A percentile compares a stretch with the other conserved stretches of the same genome.
Evolutionary conservation across 53 echinoderm and acorn worm species (phyloP).

Genomic region (Arbacia lixula): DNA sequence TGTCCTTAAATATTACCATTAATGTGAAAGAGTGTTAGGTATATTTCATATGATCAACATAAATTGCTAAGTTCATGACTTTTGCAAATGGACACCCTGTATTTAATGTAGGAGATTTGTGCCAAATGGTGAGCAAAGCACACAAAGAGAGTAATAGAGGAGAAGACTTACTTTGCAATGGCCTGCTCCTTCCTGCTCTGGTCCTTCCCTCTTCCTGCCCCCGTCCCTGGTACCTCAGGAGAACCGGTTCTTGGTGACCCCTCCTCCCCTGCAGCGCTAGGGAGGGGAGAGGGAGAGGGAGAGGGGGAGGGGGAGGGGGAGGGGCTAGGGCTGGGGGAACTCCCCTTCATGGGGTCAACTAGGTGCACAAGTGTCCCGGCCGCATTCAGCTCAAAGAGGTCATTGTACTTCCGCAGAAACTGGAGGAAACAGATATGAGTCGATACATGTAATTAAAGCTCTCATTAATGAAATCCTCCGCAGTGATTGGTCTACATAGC

Average conservation of each 20-base stretch:
- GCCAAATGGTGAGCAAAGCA: too few relatives aligned
- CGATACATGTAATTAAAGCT: too few relatives aligned
- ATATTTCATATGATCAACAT: too few relatives aligned
- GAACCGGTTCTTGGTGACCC: background rate
- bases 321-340: background rate
- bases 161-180: constrained; percentile 37
- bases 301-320: background rate
- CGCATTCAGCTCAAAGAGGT: constrained; percentile 70
- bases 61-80: too few relatives aligned
- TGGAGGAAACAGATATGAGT: constrained; percentile 19
- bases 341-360: constrained; percentile 55
- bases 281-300: too few relatives aligned
- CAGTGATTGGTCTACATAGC: too few relatives aligned
- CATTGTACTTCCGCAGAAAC: constrained; percentile 79
- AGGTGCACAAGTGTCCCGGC: constrained; percentile 66
- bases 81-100: too few relatives aligned
- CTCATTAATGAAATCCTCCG: too few relatives aligned
- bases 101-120: too few relatives aligned
- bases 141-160: too few relatives aligned
- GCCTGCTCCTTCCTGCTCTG: constrained; percentile 31
- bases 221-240: background rate
- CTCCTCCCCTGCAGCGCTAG: background rate
- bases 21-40: too few relatives aligned
- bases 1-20: too few relatives aligned
- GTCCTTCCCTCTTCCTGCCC: background rate